phyloP scores from a whole-genome alignment of 2,113 vertebrate species.

The Cygnus buccinator region DNA sequence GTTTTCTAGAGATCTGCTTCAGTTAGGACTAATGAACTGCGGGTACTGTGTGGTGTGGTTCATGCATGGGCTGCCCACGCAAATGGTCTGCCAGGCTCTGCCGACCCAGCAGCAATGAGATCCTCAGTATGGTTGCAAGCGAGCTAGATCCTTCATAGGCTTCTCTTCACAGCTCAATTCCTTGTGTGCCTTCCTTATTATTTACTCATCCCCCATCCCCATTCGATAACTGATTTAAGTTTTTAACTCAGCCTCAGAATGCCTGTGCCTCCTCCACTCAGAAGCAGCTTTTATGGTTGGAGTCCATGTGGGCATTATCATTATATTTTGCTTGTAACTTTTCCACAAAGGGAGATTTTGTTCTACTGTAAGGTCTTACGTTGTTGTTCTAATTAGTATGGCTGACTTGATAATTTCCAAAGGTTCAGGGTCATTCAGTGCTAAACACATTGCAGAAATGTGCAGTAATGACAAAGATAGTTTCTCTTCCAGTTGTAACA shows the following conservation, averaged over 20 bases:
- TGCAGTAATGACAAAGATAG: neutral
- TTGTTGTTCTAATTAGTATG: slow-evolving; percentile 1
- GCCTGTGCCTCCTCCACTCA: neutral
- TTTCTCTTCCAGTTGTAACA: slow-evolving; percentile 7
- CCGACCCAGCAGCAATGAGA: no score
- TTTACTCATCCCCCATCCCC: neutral
- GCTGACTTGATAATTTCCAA: neutral
- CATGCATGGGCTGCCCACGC: no score
- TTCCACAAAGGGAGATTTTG: slow-evolving; percentile 46
- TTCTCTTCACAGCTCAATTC: neutral
- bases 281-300: neutral
- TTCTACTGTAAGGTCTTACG: neutral
- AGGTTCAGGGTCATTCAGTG: neutral
- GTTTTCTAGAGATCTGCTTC: neutral
- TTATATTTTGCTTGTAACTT: slow-evolving; percentile 30
- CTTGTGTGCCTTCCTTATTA: neutral
- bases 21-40: neutral
- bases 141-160: neutral
- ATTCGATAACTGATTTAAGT: neutral
- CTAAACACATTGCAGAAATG: slow-evolving; percentile 9
- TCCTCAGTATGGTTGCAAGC: neutral
- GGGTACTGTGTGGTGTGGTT: neutral
- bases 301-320: neutral
- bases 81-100: neutral
- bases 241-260: neutral